These are phyloP conservation scores for Limnephilus lunatus DNA, from an alignment of 2,888 invertebrate species.

Conservation along the genomic window DNA sequence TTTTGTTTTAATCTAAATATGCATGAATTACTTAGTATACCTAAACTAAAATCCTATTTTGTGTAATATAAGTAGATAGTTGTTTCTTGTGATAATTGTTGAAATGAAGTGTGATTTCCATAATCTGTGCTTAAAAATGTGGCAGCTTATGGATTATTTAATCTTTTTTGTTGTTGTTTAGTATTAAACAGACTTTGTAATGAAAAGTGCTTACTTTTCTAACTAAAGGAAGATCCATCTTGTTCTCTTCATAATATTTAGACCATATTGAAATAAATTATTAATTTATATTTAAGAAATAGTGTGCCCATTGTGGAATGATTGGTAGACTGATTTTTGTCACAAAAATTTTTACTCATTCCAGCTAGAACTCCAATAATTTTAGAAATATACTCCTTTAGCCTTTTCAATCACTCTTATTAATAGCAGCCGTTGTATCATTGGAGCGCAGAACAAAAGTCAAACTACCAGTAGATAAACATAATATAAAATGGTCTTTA, in stretches of 20 bases:
- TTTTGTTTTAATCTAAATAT: too few species aligned
- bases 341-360: neutral
- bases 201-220: neutral
- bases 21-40: too few species aligned
- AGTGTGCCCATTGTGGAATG: neutral
- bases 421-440: neutral
- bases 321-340: neutral
- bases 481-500: neutral
- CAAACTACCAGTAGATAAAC: neutral
- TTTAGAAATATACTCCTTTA: neutral
- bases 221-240: too few species aligned
- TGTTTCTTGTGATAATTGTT: too few species aligned
- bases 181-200: neutral
- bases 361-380: neutral
- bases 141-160: too few species aligned
- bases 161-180: neutral
- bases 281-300: neutral
- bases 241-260: neutral
- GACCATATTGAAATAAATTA: neutral
- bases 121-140: too few species aligned
- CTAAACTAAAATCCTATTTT: too few species aligned
- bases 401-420: neutral
- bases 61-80: too few species aligned
- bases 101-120: too few species aligned
- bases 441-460: neutral